Base-by-base conservation (phyloP, 2,113 vertebrate genomes). In the Pionites leucogaster region DNA sequence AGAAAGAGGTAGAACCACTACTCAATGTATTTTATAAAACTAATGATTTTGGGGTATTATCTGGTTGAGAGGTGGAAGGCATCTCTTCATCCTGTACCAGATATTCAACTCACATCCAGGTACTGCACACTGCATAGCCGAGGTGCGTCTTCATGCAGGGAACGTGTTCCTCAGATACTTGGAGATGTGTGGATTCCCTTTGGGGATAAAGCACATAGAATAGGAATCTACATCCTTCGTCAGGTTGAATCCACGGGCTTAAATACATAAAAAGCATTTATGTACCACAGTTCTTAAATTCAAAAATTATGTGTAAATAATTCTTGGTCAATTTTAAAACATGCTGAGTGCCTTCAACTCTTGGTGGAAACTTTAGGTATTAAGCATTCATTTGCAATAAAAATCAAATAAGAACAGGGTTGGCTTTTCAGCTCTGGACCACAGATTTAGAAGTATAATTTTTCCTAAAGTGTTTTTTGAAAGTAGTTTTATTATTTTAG, bases 71-170 rank as follows among this genome's bases (percentile, higher is more conserved):
- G 29, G 8, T 19, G 27, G 14, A 65, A 90, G 17, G 18, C 13
- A 24, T 4, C 29, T 76, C 29, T 64, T 50, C 62, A 44, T 20
- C 13, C 46, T 37, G 12, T 65, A n/a, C 5, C 10, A 24, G 17
- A 13, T 60, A 42, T 10, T 70, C 10, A 65, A 0, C 6, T 65
- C 39, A 77, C 24, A 16, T 27, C 10, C 44, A 64, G 29, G 6
- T 55, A 25, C 7, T 44, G 7, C 39, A 46, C 15, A 13, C 14
- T 33, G 13, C 33, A 33, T 1, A 20, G 4, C 13, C 55, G 20
- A 46, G 12, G 15, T 29, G 15, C 6, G 9, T 60, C 6, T 60
- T 39, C 44, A 8, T 6, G 7, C 0, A 1, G 28, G 23, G 9
- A 81, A 37, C 1, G 5, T 6, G 7, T 39, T 88, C 16, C 22